Base-by-base conservation (phyloP, 1,140 invertebrate genomes). In the Hyposmocoma kahamanoa region DNA sequence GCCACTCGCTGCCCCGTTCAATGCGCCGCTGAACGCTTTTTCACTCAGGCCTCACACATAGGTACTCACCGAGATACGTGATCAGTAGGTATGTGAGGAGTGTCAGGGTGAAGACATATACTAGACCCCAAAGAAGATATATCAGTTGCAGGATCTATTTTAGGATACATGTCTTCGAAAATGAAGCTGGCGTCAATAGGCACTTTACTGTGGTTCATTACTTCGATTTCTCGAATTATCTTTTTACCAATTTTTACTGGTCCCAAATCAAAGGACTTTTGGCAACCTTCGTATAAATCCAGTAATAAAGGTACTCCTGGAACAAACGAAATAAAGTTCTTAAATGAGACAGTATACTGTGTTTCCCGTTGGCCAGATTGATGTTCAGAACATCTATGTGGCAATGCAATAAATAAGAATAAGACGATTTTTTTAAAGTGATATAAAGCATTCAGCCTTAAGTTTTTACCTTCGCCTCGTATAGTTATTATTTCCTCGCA, bases 121-220 rank as follows among this genome's bases (percentile, higher is more conserved):
- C 78, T 81, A 4, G 81, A 81, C 2, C 66, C 67, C 43, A 75
- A 67, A 26, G 81, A 84, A n/a, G 64, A 55, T 0, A 56, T 53
- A 63, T 57, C 1, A 6, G 67, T 62, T n/a, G n/a, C 38, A 21
- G 81, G 75, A 26, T 80, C 78, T 0, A 63, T 45, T 11, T 52
- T 47, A 10, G 64, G 54, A 44, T 78, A 78, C 58, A 75, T 76
- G 9, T 79, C 74, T 56, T 62, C 67, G 46, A 82, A 85, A 54
- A 75, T 61, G 20, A 76, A 83, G 36, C 24, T 72, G 4, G 78
- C 76, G 8, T 82, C 76, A 19, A 85, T 82, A 0, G 74, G 51
- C 9, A 82, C 70, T 62, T 85, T 80, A 42, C 79, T 85, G 42
- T 85, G 72, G 46, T 85, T 85, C 74, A 85, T 83, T 9, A 85